Evolutionary conservation across 2,113 vertebrate species (phyloP), one percentile per base, ranked within the genome.

Genomic region (Centropus unirufus): DNA sequence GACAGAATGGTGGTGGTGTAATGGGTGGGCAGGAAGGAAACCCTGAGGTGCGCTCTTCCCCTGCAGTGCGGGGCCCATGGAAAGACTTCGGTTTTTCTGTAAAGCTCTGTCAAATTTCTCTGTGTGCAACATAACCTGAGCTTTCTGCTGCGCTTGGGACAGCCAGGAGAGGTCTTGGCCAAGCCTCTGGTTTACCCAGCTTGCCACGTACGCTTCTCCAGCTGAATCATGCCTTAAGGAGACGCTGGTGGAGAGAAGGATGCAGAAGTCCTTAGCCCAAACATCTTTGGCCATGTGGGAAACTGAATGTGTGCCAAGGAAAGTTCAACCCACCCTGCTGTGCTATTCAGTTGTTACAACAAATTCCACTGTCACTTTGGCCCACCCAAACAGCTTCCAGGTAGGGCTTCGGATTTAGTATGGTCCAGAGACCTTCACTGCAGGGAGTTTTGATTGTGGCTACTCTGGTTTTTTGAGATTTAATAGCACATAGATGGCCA

Each of bases 11-110:
- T 57, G 46, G 6, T 74, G n/a, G 8, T n/a, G 24, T 32, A 54
- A 17, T 15, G 2, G 3, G 9, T 47, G 64, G 63, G 10, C 70
- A 57, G n/a, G 29, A 63, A 89, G 55, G 29, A 58, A 57, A 72
- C 14, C 9, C 20, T 36, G 36, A 55, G 30, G 3, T 12, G 46
- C 30, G 34, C 23, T 49, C 8, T 63, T 67, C 21, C 42, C 58
- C 32, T 3, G 0, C 44, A 5, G 11, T 14, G n/a, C 39, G 44
- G 58, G 23, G 5, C 9, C 58, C 46, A 8, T 2, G 30, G 13
- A 13, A 52, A 88, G 36, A 27, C 51, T 17, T 51, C 23, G 64
- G 20, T 91, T 70, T 9, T 63, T 63, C 55, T 46, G 30, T 36
- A 54, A 12, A 66, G 23, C 14, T 74, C 9, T 69, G 8, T 40